phyloP scores from a whole-genome alignment of 2,113 vertebrate species.

The Notothenia rossii region DNA sequence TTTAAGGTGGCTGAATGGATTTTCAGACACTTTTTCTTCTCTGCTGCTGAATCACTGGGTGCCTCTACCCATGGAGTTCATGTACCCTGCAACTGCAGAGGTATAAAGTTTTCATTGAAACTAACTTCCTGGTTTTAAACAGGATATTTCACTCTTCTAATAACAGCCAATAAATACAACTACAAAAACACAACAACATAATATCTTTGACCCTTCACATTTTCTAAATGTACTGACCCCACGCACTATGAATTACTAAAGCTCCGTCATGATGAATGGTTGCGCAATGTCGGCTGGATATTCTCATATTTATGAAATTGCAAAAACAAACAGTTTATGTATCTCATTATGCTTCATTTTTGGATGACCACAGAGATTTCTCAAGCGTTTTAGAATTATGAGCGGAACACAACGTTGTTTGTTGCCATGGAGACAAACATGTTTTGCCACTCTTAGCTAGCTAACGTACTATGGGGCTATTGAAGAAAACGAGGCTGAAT shows the following conservation, averaged over 20 bases:
- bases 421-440: too few species aligned
- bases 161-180: not conserved
- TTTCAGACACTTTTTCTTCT: slow-evolving; percentile 61
- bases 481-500: too few species aligned
- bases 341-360: too few species aligned
- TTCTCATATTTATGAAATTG: too few species aligned
- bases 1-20: slow-evolving; percentile 68
- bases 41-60: slow-evolving; percentile 46
- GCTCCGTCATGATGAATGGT: too few species aligned
- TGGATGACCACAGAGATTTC: too few species aligned
- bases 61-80: slow-evolving; percentile 17
- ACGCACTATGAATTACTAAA: not conserved
- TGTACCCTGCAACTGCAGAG: slow-evolving; percentile 22
- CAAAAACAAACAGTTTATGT: too few species aligned
- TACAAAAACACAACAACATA: not conserved
- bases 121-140: slow-evolving; percentile 5
- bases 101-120: slow-evolving; percentile 28
- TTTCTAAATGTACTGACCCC: not conserved
- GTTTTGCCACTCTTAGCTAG: too few species aligned
- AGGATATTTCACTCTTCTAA: not conserved
- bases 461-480: too few species aligned
- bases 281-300: too few species aligned
- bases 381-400: too few species aligned
- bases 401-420: too few species aligned
- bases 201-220: not conserved